Percentiles rank a stretch among this genome's conserved stretches.
Evolutionary conservation across 1,140 invertebrate species (phyloP).

Genomic region (Euglossa dilemma): DNA sequence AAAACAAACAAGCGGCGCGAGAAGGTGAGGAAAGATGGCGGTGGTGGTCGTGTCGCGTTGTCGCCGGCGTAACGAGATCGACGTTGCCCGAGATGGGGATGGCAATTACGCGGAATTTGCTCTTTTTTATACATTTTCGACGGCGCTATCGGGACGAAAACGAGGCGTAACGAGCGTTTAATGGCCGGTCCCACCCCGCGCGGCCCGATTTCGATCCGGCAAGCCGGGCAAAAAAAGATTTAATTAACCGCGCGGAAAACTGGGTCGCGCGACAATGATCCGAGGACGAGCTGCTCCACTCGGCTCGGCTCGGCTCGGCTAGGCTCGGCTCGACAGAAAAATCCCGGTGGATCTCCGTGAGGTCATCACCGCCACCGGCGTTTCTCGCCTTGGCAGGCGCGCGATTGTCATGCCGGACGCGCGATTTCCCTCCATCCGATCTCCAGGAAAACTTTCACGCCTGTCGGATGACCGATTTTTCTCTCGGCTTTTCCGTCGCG

Average conservation of each 20-base stretch:
- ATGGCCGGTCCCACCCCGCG: constrained; percentile 18
- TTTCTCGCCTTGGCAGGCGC: neutral
- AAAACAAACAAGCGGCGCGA: neutral
- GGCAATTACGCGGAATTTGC: constrained; percentile 15
- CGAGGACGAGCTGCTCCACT: constrained; percentile 14
- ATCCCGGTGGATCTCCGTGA: neutral
- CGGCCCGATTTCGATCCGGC: constrained; percentile 26
- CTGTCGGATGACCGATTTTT: constrained; percentile 26
- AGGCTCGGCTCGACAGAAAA: neutral
- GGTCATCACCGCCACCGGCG: neutral
- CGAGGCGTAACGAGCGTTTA: constrained; percentile 48
- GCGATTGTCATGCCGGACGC: constrained; percentile 30
- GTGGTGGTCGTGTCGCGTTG: constrained; percentile 3
- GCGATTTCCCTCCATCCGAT: constrained; percentile 26
- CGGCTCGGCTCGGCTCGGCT: neutral
- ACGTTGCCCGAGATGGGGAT: no score
- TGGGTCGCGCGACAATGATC: constrained; percentile 51
- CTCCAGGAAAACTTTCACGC: constrained; percentile 32
- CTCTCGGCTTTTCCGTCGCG: neutral
- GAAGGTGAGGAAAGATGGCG: neutral
- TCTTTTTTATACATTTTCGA: neutral
- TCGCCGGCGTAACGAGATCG: constrained; percentile 22
- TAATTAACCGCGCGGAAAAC: constrained; percentile 58
- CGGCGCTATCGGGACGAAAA: constrained; percentile 30
- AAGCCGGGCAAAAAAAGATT: constrained; percentile 31